Base-by-base conservation (phyloP, 53 echinoderm and acorn worm genomes). In the Antedon mediterranea region DNA sequence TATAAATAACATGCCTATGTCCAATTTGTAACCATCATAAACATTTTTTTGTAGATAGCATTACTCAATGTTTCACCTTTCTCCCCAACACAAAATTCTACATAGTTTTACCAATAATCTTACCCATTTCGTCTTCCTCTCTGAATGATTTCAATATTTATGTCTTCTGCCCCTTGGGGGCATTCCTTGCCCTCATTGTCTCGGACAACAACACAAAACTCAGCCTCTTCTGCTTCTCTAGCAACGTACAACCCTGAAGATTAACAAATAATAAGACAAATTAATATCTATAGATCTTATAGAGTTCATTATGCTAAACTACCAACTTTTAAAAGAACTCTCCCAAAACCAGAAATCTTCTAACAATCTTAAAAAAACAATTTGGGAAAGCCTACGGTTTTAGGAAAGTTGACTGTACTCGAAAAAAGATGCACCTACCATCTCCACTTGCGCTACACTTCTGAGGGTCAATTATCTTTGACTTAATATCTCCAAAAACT, bases 91-190 rank as follows among this genome's bases (percentile, higher is more conserved):
- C n/a, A n/a, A n/a, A n/a, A n/a, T n/a, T n/a, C n/a, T n/a, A n/a
- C n/a, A n/a, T n/a, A n/a, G 37, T 37, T 11, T 37, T 4, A 37
- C 4, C 4, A 78, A 28, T 6, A 0, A 34, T 80, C 81, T 15
- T 83, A 94, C 94, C 89, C 91, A 32, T 57, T 83, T 29, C 82
- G 79, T 0, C 85, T 83, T 20, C 83, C 80, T 30, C 82, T 77
- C 11, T 89, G 71, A 31, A 79, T 42, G 0, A 94, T 80, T 29
- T 87, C 91, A 0, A 89, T 87, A n/a, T 80, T 82, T 43, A 94
- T 85, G 74, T 94, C 89, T 71, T 94, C 94, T 0, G 84, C 91
- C 28, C 94, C 94, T 75, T 89, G 82, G 26, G 43, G 43, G 44
- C 89, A 80, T 3, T 76, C 74, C 18, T 89, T 84, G 31, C 91